Conservation (phyloP, 1,140 invertebrate species). For the Megalonaias nervosa region DNA sequence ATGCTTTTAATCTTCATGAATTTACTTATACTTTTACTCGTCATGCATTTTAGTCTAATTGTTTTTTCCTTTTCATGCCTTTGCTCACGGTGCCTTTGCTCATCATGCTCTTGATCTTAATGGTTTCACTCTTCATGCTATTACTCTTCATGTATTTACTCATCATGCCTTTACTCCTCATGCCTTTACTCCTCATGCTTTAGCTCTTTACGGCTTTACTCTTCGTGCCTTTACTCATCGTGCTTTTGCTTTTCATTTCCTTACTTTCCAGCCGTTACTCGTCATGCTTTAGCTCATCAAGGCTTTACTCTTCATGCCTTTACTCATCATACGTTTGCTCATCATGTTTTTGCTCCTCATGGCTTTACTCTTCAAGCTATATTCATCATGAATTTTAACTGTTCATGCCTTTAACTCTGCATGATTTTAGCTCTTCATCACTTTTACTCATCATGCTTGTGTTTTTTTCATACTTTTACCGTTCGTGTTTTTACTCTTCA, state of each 20-base stretch:
- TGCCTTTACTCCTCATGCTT: not conserved
- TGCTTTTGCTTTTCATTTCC: not conserved
- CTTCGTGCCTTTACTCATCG: not conserved
- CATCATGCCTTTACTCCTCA: not conserved
- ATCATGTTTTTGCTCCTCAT: not conserved
- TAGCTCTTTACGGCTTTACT: not conserved
- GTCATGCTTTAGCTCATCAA: conserved; percentile 14
- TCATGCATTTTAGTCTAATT: no score
- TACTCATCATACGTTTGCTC: no score
- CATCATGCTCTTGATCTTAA: not conserved
- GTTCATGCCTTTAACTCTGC: not conserved
- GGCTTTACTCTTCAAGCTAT: not conserved
- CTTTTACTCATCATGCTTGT: not conserved
- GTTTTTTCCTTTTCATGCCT: no score
- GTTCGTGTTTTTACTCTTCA: conserved; percentile 2
- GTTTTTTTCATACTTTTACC: not conserved
- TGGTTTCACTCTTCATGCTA: not conserved
- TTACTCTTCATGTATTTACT: not conserved
- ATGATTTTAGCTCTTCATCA: conserved; percentile 5
- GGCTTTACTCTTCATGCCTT: not conserved
- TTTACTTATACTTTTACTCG: no score
- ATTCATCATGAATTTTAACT: not conserved
- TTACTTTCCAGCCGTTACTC: conserved; percentile 23
- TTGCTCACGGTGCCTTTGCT: not conserved
- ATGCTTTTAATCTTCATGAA: no score